A percentile compares a stretch with the other conserved stretches of the same genome.
Evolutionary conservation across 2,797 vertebrate genomes (phyloP).

Genomic region (Myotis daubentonii): DNA sequence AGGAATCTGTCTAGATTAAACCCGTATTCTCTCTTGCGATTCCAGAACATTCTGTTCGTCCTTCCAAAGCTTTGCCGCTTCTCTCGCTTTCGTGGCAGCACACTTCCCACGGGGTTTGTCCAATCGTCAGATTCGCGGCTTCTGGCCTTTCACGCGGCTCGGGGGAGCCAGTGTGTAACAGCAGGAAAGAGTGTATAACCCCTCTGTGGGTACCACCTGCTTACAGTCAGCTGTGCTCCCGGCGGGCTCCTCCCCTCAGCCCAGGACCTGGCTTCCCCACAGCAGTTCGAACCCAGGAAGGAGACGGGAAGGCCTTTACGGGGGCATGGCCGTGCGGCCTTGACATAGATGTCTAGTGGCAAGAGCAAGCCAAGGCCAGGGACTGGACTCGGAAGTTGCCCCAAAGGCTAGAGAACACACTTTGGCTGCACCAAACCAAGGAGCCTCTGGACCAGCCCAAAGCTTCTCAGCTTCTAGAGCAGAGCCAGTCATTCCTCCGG

Average conservation of each 20-base stretch:
- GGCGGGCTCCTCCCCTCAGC: neutral
- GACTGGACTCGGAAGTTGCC: neutral
- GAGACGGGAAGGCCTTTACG: neutral
- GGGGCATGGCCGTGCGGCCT: rapidly evolving
- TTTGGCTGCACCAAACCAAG: neutral
- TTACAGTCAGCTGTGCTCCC: neutral
- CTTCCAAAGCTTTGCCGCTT: neutral
- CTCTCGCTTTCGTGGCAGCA: rapidly evolving
- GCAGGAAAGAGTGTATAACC: neutral
- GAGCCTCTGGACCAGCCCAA: neutral
- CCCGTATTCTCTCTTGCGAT: neutral
- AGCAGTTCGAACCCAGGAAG: neutral
- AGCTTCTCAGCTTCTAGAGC: neutral
- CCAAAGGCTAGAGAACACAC: neutral
- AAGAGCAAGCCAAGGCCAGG: neutral
- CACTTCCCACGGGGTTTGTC: neutral
- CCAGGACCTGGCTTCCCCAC: neutral
- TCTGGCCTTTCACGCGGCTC: neutral
- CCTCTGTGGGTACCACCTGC: constrained; percentile 1
- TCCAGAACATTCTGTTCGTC: neutral
- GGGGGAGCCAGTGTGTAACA: neutral
- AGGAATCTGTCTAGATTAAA: neutral
- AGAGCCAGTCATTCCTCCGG: neutral
- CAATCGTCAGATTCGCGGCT: neutral
- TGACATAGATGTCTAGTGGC: neutral